Conservation (phyloP, 2,888 invertebrate species). For the Pandemis cinnamomeana region DNA sequence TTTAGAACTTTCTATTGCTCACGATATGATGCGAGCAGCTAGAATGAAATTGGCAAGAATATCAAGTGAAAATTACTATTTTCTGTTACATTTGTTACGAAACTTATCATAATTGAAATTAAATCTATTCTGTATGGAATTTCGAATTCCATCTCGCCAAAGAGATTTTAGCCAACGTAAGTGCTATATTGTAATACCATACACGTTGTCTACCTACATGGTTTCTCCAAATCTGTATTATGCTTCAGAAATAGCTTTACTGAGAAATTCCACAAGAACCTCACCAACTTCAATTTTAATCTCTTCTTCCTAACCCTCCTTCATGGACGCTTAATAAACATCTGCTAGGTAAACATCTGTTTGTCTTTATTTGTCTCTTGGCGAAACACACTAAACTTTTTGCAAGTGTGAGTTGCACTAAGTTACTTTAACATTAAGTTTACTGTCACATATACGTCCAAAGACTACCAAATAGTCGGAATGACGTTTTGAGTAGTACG, state of each 20-base stretch:
- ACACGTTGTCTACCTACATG: background rate
- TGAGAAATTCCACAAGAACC: background rate
- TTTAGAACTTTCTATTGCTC: slow-evolving; percentile 52
- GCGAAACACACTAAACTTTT: no score
- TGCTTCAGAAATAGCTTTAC: background rate
- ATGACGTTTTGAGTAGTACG: no score
- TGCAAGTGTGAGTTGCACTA: no score
- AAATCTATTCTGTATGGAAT: slow-evolving; percentile 6
- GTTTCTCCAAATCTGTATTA: background rate
- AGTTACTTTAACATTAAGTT: no score
- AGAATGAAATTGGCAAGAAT: slow-evolving; percentile 33
- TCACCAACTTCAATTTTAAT: background rate
- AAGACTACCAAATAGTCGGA: no score
- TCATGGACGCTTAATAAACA: no score
- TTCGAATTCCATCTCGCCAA: background rate
- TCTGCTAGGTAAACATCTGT: background rate
- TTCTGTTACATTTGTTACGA: background rate
- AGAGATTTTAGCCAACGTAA: background rate
- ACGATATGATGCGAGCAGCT: slow-evolving; percentile 28
- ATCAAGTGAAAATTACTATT: slow-evolving; percentile 28
- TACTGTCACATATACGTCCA: no score
- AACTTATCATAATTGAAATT: slow-evolving; percentile 8
- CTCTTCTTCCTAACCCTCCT: background rate
- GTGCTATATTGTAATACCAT: background rate
- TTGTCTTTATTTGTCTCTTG: no score